phyloP scores from a whole-genome alignment of 1,140 invertebrate species.

The Pemphigus obesinymphae region DNA sequence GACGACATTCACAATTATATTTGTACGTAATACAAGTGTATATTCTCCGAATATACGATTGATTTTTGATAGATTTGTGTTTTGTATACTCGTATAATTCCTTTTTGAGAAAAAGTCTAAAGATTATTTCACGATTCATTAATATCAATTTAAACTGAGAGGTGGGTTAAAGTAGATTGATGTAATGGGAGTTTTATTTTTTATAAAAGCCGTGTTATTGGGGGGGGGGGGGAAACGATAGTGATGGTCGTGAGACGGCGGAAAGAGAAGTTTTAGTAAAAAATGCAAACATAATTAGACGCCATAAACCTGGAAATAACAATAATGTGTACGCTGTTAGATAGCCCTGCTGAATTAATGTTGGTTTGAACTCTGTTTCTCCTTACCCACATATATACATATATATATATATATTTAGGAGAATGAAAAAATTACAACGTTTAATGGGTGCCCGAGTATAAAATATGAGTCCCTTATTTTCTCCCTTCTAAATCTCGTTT shows the following conservation, averaged over 20 bases:
- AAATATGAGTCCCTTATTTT: background rate
- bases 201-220: background rate
- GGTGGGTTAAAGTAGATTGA: background rate
- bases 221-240: no score
- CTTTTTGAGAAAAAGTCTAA: no score
- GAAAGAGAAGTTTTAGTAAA: background rate
- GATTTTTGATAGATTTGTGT: no score
- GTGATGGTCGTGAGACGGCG: no score
- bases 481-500: background rate
- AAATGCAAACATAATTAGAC: slow-evolving; percentile 7
- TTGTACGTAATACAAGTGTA: no score
- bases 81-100: no score
- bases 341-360: background rate
- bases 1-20: no score
- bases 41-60: no score
- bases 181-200: background rate
- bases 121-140: background rate
- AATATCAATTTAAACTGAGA: background rate
- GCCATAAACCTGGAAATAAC: slow-evolving; percentile 15
- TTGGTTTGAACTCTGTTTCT: background rate
- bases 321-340: background rate
- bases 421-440: slow-evolving; percentile 19
- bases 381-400: background rate
- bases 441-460: slow-evolving; percentile 23
- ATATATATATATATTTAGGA: background rate